Conservation (phyloP, 2,113 vertebrate genomes). For the Psittacara wagleri region DNA sequence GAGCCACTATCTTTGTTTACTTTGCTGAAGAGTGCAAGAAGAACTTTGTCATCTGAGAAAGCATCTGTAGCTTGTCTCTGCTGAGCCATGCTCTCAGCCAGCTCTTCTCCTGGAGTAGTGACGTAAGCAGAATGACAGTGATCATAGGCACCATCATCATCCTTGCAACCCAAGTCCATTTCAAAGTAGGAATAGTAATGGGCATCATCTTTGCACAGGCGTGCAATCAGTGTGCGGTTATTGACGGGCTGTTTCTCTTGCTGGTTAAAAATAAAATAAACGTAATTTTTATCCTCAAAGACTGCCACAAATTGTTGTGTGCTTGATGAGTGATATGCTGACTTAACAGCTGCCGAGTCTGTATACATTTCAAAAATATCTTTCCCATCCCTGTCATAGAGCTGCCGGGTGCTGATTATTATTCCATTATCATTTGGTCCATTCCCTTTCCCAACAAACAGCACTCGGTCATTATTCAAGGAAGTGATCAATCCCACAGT, state of each 20-base stretch:
- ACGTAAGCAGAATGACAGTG: slow-evolving; percentile 85
- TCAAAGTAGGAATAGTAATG: slow-evolving; percentile 94
- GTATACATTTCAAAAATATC: slow-evolving; percentile 90
- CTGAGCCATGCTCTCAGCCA: slow-evolving; percentile 68
- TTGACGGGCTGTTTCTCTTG: slow-evolving; percentile 78
- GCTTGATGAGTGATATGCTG: slow-evolving; percentile 76
- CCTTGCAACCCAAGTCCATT: slow-evolving; percentile 86
- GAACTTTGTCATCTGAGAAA: slow-evolving; percentile 70
- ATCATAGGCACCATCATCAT: slow-evolving; percentile 71
- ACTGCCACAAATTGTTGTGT: slow-evolving; percentile 80
- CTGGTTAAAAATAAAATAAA: slow-evolving; percentile 94
- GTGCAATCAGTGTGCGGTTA: slow-evolving; percentile 86
- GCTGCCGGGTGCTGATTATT: slow-evolving; percentile 92
- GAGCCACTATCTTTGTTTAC: slow-evolving; percentile 67
- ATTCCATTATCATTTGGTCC: slow-evolving; percentile 90
- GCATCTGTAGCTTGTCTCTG: slow-evolving; percentile 25
- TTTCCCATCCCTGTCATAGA: slow-evolving; percentile 75
- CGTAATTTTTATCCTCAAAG: slow-evolving; percentile 82
- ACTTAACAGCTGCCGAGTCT: slow-evolving; percentile 85
- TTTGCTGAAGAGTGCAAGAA: slow-evolving; percentile 85
- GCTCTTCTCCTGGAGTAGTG: slow-evolving; percentile 66
- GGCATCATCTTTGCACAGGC: slow-evolving; percentile 87
- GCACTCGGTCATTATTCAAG: slow-evolving; percentile 65
- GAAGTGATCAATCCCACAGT: slow-evolving; percentile 90
- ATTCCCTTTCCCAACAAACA: slow-evolving; percentile 92